phyloP scores from a whole-genome alignment of 1,140 invertebrate species.

The Portunus trituberculatus region DNA sequence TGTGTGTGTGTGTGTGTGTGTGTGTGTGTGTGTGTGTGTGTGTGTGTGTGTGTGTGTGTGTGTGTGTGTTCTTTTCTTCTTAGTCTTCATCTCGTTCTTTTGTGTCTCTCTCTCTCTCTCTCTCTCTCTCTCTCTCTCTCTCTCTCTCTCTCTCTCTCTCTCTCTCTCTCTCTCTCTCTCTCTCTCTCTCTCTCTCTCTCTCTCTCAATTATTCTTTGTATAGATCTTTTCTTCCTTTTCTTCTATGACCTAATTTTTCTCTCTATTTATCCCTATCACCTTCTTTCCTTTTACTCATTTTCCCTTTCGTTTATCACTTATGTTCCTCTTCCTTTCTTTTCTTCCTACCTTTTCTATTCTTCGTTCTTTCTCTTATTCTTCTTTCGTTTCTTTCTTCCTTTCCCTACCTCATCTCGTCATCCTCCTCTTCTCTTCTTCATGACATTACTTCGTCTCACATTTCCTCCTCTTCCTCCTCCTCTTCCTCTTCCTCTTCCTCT shows the following conservation, averaged over 20 bases:
- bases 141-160: not conserved
- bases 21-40: not conserved
- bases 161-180: not conserved
- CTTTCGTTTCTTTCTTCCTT: not conserved
- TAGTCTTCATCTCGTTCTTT: not conserved
- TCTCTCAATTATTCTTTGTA: too few species aligned
- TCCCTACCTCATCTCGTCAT: not conserved
- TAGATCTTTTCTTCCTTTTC: not conserved
- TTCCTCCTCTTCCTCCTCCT: not conserved
- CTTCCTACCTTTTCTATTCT: too few species aligned
- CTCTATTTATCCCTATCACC: not conserved
- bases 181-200: conserved; percentile 2
- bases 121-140: not conserved
- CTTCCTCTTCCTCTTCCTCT: not conserved
- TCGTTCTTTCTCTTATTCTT: not conserved
- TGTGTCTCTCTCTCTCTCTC: not conserved
- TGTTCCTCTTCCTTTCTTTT: not conserved
- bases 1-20: not conserved
- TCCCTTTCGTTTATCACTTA: not conserved
- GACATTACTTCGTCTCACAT: not conserved
- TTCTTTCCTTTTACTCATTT: not conserved
- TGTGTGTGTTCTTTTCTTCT: not conserved
- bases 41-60: not conserved
- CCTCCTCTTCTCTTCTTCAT: not conserved
- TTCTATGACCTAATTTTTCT: not conserved